phyloP scores from a whole-genome alignment of 2,888 invertebrate species.

The Callosobruchus maculatus region DNA sequence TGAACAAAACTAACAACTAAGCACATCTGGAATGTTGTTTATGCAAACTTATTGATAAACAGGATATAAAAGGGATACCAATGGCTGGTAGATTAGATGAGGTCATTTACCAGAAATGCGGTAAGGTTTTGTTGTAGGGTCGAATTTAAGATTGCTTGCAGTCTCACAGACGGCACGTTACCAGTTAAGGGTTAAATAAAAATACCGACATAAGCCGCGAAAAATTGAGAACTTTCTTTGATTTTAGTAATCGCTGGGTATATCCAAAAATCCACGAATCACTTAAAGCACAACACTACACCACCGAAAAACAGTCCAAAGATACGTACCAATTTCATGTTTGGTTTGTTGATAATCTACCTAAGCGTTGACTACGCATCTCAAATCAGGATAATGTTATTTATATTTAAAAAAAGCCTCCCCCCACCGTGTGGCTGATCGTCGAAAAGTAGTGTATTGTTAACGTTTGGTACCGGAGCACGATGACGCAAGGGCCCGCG shows the following conservation, averaged over 20 bases:
- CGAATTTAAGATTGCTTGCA: no score
- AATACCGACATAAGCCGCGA: not conserved
- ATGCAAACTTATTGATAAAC: no score
- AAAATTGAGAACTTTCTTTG: not conserved
- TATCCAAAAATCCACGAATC: not conserved
- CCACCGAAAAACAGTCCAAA: not conserved
- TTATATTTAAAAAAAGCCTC: constrained; percentile 15
- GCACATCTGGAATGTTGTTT: no score
- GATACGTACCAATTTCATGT: constrained; percentile 20
- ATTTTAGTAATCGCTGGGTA: not conserved
- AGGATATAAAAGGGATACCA: no score
- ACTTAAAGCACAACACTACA: not conserved
- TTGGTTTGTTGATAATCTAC: constrained; percentile 5
- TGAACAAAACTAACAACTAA: no score
- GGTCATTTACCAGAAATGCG: no score
- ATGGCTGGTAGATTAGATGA: no score
- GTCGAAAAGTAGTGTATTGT: constrained; percentile 12
- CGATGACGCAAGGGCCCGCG: not conserved
- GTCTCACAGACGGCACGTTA: no score
- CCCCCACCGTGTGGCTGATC: constrained; percentile 7
- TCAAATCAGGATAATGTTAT: constrained; percentile 11
- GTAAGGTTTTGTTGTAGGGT: no score
- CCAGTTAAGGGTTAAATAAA: not conserved
- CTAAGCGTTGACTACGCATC: constrained; percentile 14
- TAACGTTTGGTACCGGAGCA: constrained; percentile 1